Base-by-base conservation (phyloP, 1,140 invertebrate genomes). In the Rhyacophila brunnea region DNA sequence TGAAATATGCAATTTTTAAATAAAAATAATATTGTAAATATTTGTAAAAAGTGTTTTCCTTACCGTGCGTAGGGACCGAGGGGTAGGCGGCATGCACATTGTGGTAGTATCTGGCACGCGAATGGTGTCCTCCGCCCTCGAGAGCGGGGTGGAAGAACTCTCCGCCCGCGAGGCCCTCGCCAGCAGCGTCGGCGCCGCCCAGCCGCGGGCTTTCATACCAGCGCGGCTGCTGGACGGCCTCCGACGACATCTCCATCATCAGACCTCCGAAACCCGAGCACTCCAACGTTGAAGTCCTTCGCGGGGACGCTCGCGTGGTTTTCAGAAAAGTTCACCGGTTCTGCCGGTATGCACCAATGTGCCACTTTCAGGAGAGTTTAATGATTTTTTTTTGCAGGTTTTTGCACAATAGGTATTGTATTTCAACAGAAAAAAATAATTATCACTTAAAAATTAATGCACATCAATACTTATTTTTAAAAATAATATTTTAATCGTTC, bases 71-170 rank as follows among this genome's bases (percentile, higher is more conserved):
- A 43, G 72, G 68, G 62, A 78, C 75, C 23, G 77, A 66, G 35
- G 77, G 77, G 64, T 79, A 79, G 62, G 77, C 74, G 62, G 72
- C 74, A 64, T 79, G 77, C 73, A 79, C 75, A 44, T 78, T 75
- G 64, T 79, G 75, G 71, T 79, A 79, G 71, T 77, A 78, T 46
- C 75, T 70, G 49, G 75, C 74, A 66, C 75, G 71, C 62, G 74
- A 75, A 67, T 77, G 75, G 66, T 79, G 77, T 13, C 49, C 57
- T 13, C 73, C 73, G 68, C 75, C 75, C 67, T 78, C 75, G 47
- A 78, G 71, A 66, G 77, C 75, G 68, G 78, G 77, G 71, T 78
- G 78, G 72, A 79, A 78, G 48, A 69, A 73, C 66, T 75, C 75
- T 53, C 70, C 74, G 65, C 74, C 74, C 6, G 47, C 61, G 73